Conservation (phyloP, 64 coral and sea anemone genomes). For the Acropora yongei region DNA sequence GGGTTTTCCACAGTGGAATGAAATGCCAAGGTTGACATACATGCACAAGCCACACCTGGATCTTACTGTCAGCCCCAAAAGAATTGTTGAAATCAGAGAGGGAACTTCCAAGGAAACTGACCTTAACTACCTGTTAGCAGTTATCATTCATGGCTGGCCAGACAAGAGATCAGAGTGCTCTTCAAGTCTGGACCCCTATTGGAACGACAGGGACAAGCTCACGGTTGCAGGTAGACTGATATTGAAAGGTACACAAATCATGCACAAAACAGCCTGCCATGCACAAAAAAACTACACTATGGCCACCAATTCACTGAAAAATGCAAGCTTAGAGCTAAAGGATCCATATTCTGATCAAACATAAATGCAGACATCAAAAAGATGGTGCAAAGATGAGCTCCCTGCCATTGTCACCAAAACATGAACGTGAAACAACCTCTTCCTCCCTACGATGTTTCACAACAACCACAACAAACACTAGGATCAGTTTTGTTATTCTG, state of each 20-base stretch:
- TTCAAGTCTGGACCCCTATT: not conserved
- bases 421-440: constrained; percentile 65
- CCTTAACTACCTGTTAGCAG: not conserved
- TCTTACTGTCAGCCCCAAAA: not conserved
- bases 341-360: constrained; percentile 70
- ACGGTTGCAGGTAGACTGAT: constrained; percentile 8
- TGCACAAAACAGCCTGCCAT: not conserved
- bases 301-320: constrained; percentile 26
- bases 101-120: too few species aligned
- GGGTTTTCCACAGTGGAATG: too few species aligned
- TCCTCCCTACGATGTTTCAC: constrained; percentile 7
- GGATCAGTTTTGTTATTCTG: constrained; percentile 57
- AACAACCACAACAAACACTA: constrained; percentile 34
- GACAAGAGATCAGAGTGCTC: constrained; percentile 24
- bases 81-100: too few species aligned
- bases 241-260: constrained; percentile 7
- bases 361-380: constrained; percentile 51
- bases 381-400: constrained; percentile 56
- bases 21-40: too few species aligned
- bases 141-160: constrained; percentile 49
- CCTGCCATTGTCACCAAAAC: constrained; percentile 42
- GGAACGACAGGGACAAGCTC: constrained; percentile 14
- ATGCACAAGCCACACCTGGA: too few species aligned
- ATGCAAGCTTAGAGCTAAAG: constrained; percentile 62
- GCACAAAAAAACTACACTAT: not conserved